Conservation (phyloP, 53 echinoderm and acorn worm species). For the Paelopatides confundens region DNA sequence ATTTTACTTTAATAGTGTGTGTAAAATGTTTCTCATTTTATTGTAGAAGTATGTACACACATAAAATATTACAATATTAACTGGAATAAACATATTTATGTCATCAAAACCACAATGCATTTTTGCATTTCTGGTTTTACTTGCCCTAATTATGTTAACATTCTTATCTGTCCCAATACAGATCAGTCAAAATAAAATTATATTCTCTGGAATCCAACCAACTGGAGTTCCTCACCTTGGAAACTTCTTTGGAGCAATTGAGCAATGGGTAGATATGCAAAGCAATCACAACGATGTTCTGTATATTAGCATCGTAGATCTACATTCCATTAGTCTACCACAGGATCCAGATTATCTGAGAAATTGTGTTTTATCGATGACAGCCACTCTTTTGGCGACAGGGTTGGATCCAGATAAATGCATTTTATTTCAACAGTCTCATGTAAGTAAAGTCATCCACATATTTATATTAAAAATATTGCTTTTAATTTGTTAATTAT, state of each 20-base stretch:
- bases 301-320: constrained; percentile 85
- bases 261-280: constrained; percentile 87
- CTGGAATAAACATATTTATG: too few species aligned
- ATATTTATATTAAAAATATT: background rate
- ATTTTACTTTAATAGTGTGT: too few species aligned
- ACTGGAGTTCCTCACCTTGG: constrained; percentile 95
- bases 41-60: too few species aligned
- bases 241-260: constrained; percentile 95
- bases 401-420: constrained; percentile 87
- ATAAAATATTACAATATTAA: too few species aligned
- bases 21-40: too few species aligned
- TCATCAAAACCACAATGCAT: too few species aligned
- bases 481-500: background rate
- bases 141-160: too few species aligned
- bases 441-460: constrained; percentile 66
- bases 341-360: constrained; percentile 78
- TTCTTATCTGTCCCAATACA: background rate
- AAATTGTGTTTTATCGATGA: constrained; percentile 70
- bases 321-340: constrained; percentile 93
- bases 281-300: constrained; percentile 59
- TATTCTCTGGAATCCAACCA: constrained; percentile 97
- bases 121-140: too few species aligned
- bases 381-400: constrained; percentile 86
- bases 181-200: constrained; percentile 46
- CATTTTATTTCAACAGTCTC: constrained; percentile 95